A percentile compares a stretch with the other conserved stretches of the same genome.
Conservation (phyloP, 2,888 invertebrate genomes). For the Epirrhoe tristata region DNA sequence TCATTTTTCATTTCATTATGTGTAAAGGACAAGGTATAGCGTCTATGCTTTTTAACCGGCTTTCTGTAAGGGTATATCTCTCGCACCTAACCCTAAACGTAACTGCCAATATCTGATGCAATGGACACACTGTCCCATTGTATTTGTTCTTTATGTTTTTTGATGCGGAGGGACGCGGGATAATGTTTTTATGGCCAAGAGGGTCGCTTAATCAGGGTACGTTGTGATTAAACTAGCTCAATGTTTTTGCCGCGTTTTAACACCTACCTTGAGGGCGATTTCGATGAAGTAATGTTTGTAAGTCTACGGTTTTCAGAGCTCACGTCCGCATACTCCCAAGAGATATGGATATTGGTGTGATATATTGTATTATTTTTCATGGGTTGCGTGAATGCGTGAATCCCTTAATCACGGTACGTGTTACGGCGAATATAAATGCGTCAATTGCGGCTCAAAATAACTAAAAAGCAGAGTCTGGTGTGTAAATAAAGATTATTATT, state of each 20-base stretch:
- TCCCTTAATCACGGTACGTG: not conserved
- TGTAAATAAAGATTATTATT: too few relatives aligned
- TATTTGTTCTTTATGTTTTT: conserved; percentile 84
- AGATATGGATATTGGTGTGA: not conserved
- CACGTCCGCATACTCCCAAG: not conserved
- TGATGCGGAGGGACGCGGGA: conserved; percentile 80
- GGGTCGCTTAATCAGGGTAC: conserved; percentile 82
- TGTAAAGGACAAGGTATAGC: too few relatives aligned
- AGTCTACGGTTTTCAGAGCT: conserved; percentile 11
- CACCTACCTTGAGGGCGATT: conserved; percentile 47
- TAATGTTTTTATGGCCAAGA: conserved; percentile 84
- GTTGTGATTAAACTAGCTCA: conserved; percentile 79
- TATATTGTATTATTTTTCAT: conserved; percentile 3
- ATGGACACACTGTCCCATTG: conserved; percentile 73
- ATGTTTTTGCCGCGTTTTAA: conserved; percentile 60
- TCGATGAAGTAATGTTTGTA: conserved; percentile 39
- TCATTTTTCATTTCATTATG: too few relatives aligned
- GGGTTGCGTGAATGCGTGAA: not conserved
- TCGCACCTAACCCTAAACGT: conserved; percentile 30
- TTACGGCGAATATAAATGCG: not conserved
- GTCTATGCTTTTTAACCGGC: conserved; percentile 10
- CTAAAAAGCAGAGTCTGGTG: too few relatives aligned
- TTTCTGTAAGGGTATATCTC: conserved; percentile 5
- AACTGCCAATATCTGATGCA: conserved; percentile 82
- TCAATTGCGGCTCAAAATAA: not conserved